These are phyloP conservation scores for Ligdia adustata DNA, from an alignment of 2,888 invertebrate species.

Conservation along the genomic window DNA sequence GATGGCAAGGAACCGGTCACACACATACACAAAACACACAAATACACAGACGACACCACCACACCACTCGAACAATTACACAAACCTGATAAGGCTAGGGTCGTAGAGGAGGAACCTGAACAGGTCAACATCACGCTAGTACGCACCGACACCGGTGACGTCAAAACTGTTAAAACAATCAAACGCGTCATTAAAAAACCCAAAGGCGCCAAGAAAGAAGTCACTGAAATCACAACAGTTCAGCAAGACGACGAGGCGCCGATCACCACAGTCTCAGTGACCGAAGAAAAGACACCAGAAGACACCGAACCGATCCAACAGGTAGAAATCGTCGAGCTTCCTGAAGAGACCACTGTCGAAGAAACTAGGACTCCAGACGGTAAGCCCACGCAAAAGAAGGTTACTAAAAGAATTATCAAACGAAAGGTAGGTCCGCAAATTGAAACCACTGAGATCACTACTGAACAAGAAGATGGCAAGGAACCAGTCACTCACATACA, in stretches of 20 bases:
- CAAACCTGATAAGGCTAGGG: conserved; percentile 17
- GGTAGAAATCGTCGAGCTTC: conserved; percentile 53
- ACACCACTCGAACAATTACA: conserved; percentile 28
- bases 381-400: conserved; percentile 41
- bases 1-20: conserved; percentile 47
- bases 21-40: conserved; percentile 50
- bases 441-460: conserved; percentile 59
- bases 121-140: conserved; percentile 40
- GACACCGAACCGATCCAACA: conserved; percentile 34
- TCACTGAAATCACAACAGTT: conserved; percentile 46
- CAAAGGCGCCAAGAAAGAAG: conserved; percentile 49
- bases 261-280: conserved; percentile 20
- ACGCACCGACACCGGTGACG: conserved; percentile 17
- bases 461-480: conserved; percentile 51
- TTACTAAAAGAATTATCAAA: conserved; percentile 37
- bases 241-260: conserved; percentile 45
- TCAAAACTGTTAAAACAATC: conserved; percentile 18
- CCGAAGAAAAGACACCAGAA: conserved; percentile 11
- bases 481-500: conserved; percentile 51
- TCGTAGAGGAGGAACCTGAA: conserved; percentile 42
- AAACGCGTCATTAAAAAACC: conserved; percentile 27
- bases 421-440: conserved; percentile 45
- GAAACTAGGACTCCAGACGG: conserved; percentile 49
- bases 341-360: conserved; percentile 46
- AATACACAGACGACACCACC: conserved; percentile 33